phyloP scores from a whole-genome alignment of 2,797 vertebrate species.

The Chelmon rostratus region DNA sequence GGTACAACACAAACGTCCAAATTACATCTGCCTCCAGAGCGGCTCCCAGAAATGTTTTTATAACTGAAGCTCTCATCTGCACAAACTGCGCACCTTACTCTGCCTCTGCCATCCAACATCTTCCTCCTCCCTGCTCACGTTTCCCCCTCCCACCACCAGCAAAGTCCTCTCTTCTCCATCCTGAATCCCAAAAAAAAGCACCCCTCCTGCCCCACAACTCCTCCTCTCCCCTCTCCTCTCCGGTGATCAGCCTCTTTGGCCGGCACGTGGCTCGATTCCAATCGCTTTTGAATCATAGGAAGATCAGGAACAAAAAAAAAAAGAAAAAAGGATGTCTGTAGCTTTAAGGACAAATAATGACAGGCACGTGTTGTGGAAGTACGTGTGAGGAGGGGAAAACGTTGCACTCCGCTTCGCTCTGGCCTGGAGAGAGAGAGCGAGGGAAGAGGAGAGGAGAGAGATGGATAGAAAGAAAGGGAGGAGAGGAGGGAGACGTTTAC shows the following conservation, averaged over 20 bases:
- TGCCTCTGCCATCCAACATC: slow-evolving; percentile 50
- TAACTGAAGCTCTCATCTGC: slow-evolving; percentile 65
- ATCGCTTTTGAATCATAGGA: slow-evolving; percentile 78
- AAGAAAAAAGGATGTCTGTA: slow-evolving; percentile 58
- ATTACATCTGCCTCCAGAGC: slow-evolving; percentile 41
- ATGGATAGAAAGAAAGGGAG: slow-evolving; percentile 35
- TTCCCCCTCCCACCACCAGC: slow-evolving; percentile 47
- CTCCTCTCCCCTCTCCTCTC: slow-evolving; percentile 35
- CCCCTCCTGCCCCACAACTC: slow-evolving; percentile 11
- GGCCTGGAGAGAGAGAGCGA: slow-evolving; percentile 31
- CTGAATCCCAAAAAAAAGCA: slow-evolving; percentile 14
- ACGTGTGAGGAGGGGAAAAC: slow-evolving; percentile 59
- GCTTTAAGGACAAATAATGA: slow-evolving; percentile 88
- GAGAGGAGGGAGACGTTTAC: slow-evolving; percentile 56
- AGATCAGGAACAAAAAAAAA: slow-evolving; percentile 57
- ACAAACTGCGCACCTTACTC: slow-evolving; percentile 61
- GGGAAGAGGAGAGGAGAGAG: slow-evolving; percentile 13
- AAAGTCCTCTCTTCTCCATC: slow-evolving; percentile 25
- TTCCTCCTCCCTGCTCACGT: slow-evolving; percentile 26
- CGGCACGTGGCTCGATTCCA: slow-evolving; percentile 68
- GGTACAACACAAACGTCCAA: slow-evolving; percentile 8
- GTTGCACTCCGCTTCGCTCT: slow-evolving; percentile 51
- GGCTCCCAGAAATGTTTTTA: slow-evolving; percentile 31
- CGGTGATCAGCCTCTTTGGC: slow-evolving; percentile 57
- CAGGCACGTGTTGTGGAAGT: slow-evolving; percentile 53